Conservation (phyloP, 2,797 vertebrate genomes). For the Hemitrygon akajei region DNA sequence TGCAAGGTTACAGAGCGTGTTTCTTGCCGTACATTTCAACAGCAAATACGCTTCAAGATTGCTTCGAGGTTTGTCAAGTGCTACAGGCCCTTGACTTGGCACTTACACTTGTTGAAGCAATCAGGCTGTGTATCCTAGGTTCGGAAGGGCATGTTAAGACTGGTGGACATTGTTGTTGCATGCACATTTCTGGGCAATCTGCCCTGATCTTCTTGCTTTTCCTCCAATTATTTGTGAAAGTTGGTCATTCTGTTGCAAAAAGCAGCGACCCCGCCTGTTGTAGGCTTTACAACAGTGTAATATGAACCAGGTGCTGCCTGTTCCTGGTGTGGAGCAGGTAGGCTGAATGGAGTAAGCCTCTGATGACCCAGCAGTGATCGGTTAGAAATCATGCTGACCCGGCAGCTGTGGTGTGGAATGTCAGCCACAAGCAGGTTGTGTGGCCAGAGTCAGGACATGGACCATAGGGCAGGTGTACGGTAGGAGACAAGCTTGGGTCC, state of each 20-base stretch:
- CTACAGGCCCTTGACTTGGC: not conserved
- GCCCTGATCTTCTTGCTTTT: not conserved
- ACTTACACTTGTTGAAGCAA: not conserved
- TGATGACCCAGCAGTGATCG: too few relatives aligned
- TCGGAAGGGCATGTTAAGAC: not conserved
- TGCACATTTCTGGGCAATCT: too few relatives aligned
- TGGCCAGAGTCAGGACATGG: too few relatives aligned
- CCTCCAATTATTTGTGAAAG: not conserved
- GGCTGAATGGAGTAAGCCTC: not conserved
- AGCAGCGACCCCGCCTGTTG: not conserved
- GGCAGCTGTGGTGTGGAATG: too few relatives aligned
- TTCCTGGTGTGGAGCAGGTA: not conserved
- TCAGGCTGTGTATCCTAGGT: not conserved
- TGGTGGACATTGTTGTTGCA: not conserved
- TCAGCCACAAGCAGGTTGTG: too few relatives aligned
- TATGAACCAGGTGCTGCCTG: not conserved
- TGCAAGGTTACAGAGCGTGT: too few relatives aligned
- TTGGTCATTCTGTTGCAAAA: not conserved
- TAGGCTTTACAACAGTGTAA: not conserved
- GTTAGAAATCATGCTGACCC: too few relatives aligned
- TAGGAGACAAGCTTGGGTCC: too few relatives aligned
- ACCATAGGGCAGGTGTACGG: too few relatives aligned
- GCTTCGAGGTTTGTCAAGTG: too few relatives aligned
- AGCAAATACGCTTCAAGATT: too few relatives aligned
- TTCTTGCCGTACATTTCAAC: too few relatives aligned